Percentiles rank a stretch among this genome's conserved stretches.
Evolutionary conservation across 2,797 vertebrate species (phyloP).

Genomic region (Clarias platycephalus): DNA sequence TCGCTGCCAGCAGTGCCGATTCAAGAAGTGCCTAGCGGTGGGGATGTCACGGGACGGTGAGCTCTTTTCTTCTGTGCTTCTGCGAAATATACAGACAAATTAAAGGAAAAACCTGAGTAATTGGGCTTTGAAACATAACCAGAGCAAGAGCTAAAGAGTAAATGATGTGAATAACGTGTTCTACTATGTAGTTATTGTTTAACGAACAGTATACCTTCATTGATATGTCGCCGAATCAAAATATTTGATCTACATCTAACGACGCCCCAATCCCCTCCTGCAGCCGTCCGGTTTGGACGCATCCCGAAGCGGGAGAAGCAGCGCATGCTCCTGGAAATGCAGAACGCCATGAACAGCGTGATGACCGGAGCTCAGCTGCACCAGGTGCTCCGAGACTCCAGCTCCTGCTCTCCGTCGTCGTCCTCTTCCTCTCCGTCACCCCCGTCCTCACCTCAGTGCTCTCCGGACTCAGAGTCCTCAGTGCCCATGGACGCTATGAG

Average conservation of each 20-base stretch:
- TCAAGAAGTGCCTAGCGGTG: slow-evolving; percentile 95
- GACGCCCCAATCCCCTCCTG: slow-evolving; percentile 21
- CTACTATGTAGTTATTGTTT: neutral
- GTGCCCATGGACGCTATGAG: slow-evolving; percentile 77
- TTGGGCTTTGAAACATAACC: neutral
- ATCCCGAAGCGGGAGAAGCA: slow-evolving; percentile 98
- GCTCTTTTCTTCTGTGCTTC: slow-evolving; percentile 46
- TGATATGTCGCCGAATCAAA: too few relatives aligned
- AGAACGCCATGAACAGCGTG: slow-evolving; percentile 97
- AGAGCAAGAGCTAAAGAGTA: neutral
- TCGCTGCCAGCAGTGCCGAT: slow-evolving; percentile 97
- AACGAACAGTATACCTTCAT: neutral
- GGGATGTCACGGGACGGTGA: slow-evolving; percentile 98
- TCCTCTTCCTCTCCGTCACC: slow-evolving; percentile 71
- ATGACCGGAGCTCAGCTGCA: slow-evolving; percentile 90
- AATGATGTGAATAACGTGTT: neutral
- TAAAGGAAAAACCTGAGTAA: neutral
- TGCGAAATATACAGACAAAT: neutral
- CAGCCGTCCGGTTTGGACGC: slow-evolving; percentile 95
- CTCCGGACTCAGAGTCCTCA: slow-evolving; percentile 66
- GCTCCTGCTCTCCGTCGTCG: slow-evolving; percentile 53
- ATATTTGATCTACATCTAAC: neutral
- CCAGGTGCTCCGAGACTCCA: slow-evolving; percentile 73
- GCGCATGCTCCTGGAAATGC: slow-evolving; percentile 98
- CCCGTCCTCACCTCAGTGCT: slow-evolving; percentile 56